Evolutionary conservation across 1,140 invertebrate genomes (phyloP), one percentile per base, ranked within the genome.

Genomic region (Papilio xuthus): DNA sequence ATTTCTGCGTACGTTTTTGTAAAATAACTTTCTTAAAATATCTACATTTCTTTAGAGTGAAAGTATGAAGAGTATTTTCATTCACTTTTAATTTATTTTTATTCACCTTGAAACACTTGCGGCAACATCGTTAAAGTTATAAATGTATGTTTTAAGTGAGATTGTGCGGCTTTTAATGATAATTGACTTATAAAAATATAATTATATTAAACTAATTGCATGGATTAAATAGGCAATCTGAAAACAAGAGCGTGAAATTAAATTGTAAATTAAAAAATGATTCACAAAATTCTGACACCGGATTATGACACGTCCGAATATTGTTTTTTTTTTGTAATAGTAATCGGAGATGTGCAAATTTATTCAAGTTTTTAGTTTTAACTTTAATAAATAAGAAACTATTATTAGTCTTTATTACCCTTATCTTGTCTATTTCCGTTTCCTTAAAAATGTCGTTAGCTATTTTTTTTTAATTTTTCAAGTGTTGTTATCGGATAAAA

Each of bases 11-110:
- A 50, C 18, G 13, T 20, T n/a, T 53, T 53, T 53, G 15, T 47
- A 15, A 47, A 47, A 47, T 12, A 60, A 67, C 60, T 67, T 67
- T 67, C 60, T 67, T 67, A 67, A 67, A 67, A 67, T 67, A 67
- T 67, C 26, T 0, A 67, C 23, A 12, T 67, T 67, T 28, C 26
- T 15, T 28, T 67, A 12, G 60, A 15, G 60, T 67, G 60, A 67
- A 67, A 67, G 60, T n/a, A n/a, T n/a, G n/a, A n/a, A n/a, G n/a
- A n/a, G n/a, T 63, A 63, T 67, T 67, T 67, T 67, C 60, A 67
- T 67, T 67, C 23, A 28, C 13, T 67, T 47, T 53, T 20, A 53
- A 53, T 53, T 32, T 67, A 67, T 67, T 67, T 67, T 15, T 26
- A 13, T 67, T 67, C 60, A 67, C 60, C 60, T 67, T 67, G 60